Conservation (phyloP, 2,113 vertebrate species). For the Xyrauchen texanus region DNA sequence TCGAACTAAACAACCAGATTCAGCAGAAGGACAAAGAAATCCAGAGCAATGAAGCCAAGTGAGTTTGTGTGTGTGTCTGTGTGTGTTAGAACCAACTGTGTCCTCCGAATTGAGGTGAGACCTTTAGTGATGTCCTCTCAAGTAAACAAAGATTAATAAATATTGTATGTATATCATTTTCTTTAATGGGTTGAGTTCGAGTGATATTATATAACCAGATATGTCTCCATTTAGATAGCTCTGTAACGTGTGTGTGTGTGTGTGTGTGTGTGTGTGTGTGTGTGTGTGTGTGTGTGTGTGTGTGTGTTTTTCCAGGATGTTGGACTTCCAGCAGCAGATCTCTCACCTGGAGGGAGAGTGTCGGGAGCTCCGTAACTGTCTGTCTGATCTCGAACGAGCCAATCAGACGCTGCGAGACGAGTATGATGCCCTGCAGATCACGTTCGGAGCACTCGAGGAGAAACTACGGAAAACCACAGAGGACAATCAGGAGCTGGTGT, state of each 20-base stretch:
- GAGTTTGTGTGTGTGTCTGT: conserved; percentile 58
- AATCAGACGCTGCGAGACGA: conserved; percentile 98
- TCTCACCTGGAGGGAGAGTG: conserved; percentile 84
- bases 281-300: background rate
- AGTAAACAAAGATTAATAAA: no score
- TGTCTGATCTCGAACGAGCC: conserved; percentile 90
- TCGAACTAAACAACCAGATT: conserved; percentile 95
- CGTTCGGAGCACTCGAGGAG: conserved; percentile 93
- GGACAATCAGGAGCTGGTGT: conserved; percentile 96
- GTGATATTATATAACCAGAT: no score
- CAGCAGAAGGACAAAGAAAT: conserved; percentile 95
- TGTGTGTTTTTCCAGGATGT: conserved; percentile 76
- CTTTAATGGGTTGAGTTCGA: no score
- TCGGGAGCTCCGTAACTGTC: conserved; percentile 79
- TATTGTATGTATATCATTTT: no score
- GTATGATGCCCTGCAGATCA: conserved; percentile 97
- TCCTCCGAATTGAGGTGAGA: no score
- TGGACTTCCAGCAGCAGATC: conserved; percentile 87
- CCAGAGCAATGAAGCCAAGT: conserved; percentile 92
- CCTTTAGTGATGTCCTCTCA: no score
- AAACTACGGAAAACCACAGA: conserved; percentile 91
- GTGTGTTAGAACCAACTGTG: no score
- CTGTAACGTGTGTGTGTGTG: no score
- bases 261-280: background rate
- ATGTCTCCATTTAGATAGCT: no score